Percentiles rank a stretch among this genome's conserved stretches.
These are phyloP conservation scores for Dryomyza anilis DNA, from an alignment of 2,888 invertebrate species.

Conservation along the genomic window DNA sequence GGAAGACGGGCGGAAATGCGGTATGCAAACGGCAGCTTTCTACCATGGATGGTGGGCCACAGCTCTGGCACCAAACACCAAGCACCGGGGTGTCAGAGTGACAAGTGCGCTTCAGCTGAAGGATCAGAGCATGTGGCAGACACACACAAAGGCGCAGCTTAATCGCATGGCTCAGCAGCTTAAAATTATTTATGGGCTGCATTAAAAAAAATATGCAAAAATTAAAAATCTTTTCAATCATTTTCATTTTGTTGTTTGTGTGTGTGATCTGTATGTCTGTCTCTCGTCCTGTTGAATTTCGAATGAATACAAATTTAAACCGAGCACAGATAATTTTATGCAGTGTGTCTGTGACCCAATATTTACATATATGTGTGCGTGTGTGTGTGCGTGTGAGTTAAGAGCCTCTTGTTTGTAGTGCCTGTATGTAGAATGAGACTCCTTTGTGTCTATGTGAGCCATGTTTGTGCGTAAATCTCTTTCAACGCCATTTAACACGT, in stretches of 20 bases:
- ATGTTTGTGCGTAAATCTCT: neutral
- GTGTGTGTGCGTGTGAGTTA: neutral
- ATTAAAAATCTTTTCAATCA: no score
- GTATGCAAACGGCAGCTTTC: neutral
- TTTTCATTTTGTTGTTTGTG: no score
- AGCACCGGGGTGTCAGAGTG: neutral
- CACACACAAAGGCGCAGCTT: neutral
- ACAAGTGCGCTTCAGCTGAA: neutral
- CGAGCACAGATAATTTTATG: no score
- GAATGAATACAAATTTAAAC: no score
- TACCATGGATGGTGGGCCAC: no score
- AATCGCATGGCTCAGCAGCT: neutral
- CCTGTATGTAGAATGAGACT: no score
- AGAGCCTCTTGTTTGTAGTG: neutral
- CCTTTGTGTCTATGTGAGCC: neutral
- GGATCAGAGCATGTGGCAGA: neutral
- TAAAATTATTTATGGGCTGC: slow-evolving; percentile 2
- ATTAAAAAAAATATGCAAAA: no score
- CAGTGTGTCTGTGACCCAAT: no score
- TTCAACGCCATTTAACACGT: neutral
- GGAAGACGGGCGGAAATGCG: neutral
- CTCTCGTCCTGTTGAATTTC: no score
- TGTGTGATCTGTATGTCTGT: no score
- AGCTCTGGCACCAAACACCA: neutral
- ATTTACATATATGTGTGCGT: neutral